Conservation (phyloP, 2,113 vertebrate genomes). For the Butastur rufipennis region DNA sequence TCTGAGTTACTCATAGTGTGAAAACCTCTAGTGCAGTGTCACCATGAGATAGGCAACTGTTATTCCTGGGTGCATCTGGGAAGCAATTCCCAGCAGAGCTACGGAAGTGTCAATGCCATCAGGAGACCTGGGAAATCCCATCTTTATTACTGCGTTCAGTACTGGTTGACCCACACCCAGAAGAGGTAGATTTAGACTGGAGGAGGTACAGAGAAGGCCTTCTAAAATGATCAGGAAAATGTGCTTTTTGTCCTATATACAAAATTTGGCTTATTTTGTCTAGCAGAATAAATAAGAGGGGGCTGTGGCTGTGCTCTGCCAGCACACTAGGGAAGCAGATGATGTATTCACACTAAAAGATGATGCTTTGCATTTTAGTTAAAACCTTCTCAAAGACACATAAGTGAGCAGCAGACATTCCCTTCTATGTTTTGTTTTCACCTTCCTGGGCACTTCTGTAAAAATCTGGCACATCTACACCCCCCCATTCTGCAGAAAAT, state of each 20-base stretch:
- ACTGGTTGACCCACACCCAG: background rate
- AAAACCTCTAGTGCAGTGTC: background rate
- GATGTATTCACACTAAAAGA: background rate
- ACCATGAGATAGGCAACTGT: background rate
- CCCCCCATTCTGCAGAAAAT: background rate
- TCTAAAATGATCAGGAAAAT: background rate
- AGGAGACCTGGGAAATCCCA: background rate
- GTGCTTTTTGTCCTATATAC: background rate
- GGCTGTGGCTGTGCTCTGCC: background rate
- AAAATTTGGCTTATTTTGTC: background rate
- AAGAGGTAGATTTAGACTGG: background rate
- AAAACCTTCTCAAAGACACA: background rate
- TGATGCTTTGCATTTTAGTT: background rate
- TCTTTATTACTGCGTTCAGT: background rate
- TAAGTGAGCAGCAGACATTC: background rate
- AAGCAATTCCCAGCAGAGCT: background rate
- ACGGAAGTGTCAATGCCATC: background rate
- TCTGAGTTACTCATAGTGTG: background rate
- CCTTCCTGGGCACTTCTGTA: background rate
- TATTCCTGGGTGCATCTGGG: background rate
- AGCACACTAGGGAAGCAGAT: background rate
- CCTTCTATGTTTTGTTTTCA: background rate
- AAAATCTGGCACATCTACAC: background rate
- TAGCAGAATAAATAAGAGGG: background rate
- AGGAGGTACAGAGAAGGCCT: background rate